A percentile compares a stretch with the other conserved stretches of the same genome.
Conservation (phyloP, 2,888 invertebrate species). For the Plebejus argus region DNA sequence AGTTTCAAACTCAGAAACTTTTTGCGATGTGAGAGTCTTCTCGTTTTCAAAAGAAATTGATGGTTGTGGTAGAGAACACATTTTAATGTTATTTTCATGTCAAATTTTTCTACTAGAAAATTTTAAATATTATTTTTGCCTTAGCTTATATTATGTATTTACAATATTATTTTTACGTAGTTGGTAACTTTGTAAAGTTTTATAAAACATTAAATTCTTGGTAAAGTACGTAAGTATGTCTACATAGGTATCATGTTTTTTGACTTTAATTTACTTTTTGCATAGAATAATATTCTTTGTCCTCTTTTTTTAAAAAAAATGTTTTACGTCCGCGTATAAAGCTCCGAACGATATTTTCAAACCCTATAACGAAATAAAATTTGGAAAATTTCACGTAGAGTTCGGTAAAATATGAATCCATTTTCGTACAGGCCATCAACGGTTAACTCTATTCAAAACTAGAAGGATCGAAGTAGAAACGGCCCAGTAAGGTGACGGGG, state of each 20-base stretch:
- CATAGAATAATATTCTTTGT: neutral
- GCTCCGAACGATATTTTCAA: neutral
- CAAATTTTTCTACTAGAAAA: too few relatives aligned
- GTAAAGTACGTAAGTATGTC: neutral
- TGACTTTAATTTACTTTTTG: neutral
- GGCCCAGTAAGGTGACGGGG: slow-evolving; percentile 71
- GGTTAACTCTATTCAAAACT: slow-evolving; percentile 49
- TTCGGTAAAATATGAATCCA: slow-evolving; percentile 27
- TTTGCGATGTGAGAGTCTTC: neutral
- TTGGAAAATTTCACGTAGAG: neutral
- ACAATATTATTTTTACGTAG: neutral
- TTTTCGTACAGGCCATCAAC: slow-evolving; percentile 34
- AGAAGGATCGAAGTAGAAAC: slow-evolving; percentile 61
- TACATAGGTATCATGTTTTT: neutral
- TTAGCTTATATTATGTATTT: neutral
- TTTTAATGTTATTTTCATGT: neutral
- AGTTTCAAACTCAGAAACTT: neutral
- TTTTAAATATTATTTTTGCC: neutral
- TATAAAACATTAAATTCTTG: neutral
- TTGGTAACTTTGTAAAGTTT: neutral
- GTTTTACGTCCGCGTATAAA: neutral
- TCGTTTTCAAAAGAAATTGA: too few relatives aligned
- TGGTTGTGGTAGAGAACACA: neutral
- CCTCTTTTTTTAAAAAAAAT: slow-evolving; percentile 6
- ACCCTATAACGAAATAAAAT: slow-evolving; percentile 8